These are phyloP conservation scores for Sebastes nivosus DNA, from an alignment of 2,797 vertebrate species.

Conservation along the genomic window DNA sequence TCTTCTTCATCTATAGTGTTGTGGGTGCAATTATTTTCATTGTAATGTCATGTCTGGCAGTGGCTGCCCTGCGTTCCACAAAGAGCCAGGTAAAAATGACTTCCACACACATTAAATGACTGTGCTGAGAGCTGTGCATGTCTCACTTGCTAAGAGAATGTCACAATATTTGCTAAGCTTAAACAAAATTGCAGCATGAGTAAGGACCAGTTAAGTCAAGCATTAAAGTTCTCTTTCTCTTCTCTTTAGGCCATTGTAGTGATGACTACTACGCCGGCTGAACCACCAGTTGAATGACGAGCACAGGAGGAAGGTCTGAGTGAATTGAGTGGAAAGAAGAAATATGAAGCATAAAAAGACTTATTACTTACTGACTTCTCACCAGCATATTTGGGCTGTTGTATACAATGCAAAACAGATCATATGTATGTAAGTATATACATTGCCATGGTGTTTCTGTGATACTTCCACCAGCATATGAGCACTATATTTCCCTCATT, in stretches of 20 bases:
- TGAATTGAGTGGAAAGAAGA: neutral
- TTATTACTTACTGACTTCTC: neutral
- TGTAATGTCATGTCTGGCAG: slow-evolving; percentile 65
- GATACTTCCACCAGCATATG: neutral
- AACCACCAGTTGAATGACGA: slow-evolving; percentile 36
- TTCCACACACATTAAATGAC: neutral
- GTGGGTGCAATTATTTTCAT: slow-evolving; percentile 56
- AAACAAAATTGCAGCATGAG: neutral
- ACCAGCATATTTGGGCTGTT: neutral
- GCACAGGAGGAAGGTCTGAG: neutral
- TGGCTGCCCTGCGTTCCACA: slow-evolving; percentile 58
- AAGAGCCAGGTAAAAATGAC: slow-evolving; percentile 59
- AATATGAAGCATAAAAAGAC: neutral
- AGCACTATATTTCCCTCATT: neutral
- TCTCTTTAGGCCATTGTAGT: slow-evolving; percentile 50
- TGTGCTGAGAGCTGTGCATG: neutral
- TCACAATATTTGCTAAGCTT: neutral
- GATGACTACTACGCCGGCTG: slow-evolving; percentile 14
- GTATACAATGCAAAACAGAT: neutral
- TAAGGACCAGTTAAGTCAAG: neutral
- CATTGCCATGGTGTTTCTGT: neutral
- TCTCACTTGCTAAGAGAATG: neutral
- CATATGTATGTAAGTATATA: neutral
- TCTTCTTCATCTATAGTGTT: slow-evolving; percentile 55
- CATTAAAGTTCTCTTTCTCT: neutral